These are phyloP conservation scores for Thaumatotibia leucotreta DNA, from an alignment of 1,140 invertebrate genomes.

Conservation along the genomic window DNA sequence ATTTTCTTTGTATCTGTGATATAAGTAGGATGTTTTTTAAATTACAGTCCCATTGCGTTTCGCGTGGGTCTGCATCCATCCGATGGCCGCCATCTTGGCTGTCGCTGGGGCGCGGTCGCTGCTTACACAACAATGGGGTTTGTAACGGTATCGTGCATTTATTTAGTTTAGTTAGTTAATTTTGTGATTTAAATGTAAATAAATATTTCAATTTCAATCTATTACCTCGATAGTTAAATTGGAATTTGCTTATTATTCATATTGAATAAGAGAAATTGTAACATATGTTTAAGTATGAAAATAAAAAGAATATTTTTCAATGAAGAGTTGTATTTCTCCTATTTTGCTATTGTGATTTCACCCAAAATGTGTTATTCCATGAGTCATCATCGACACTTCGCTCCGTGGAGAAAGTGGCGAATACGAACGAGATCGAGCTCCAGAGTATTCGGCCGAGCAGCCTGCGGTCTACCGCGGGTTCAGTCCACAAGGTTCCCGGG, in stretches of 20 bases:
- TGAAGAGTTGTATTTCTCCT: constrained; percentile 42
- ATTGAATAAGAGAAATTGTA: constrained; percentile 72
- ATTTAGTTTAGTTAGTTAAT: constrained; percentile 45
- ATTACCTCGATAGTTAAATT: constrained; percentile 58
- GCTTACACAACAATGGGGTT: constrained; percentile 68
- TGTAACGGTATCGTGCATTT: constrained; percentile 76
- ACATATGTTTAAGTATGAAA: constrained; percentile 74
- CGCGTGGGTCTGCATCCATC: constrained; percentile 71
- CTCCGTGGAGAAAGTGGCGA: constrained; percentile 39
- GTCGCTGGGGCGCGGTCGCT: constrained; percentile 62
- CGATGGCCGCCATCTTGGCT: constrained; percentile 72
- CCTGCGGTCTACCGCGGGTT: constrained; percentile 16
- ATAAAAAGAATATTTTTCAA: constrained; percentile 56
- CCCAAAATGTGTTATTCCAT: constrained; percentile 72
- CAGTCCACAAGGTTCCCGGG: constrained; percentile 22
- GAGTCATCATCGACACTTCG: constrained; percentile 61
- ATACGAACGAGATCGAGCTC: constrained; percentile 32
- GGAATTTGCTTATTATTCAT: constrained; percentile 69
- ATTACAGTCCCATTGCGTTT: constrained; percentile 76
- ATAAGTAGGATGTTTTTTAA: constrained; percentile 75
- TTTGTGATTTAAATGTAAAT: constrained; percentile 27
- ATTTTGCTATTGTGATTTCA: constrained; percentile 59
- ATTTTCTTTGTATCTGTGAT: constrained; percentile 67
- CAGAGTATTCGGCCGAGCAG: constrained; percentile 25
- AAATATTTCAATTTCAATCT: constrained; percentile 64